Evolutionary conservation across 2,113 vertebrate species (phyloP), one percentile per base, ranked within the genome.

Genomic region (Pedetes capensis): DNA sequence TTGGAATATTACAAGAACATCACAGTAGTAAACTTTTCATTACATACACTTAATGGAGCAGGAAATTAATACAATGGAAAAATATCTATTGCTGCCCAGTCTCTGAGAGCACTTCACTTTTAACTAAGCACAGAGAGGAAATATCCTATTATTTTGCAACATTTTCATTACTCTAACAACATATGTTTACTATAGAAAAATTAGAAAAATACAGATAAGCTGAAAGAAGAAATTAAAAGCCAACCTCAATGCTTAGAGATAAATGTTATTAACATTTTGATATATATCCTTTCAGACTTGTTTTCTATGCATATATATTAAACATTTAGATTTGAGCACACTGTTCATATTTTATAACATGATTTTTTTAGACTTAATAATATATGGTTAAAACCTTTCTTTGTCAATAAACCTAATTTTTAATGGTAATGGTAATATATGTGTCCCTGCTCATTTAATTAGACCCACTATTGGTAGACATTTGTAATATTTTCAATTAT

Each of bases 11-110:
- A n/a, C n/a, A n/a, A n/a, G n/a, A n/a, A n/a, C n/a, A n/a, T n/a
- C n/a, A n/a, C n/a, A n/a, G n/a, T n/a, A n/a, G n/a, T n/a, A 71
- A 86, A 61, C 14, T 87, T 53, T 89, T 94, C 61, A 87, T 93
- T 93, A 80, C 27, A 59, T 61, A 59, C 68, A 79, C 90, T 93
- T 95, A 95, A 95, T 79, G 91, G 82, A 76, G 71, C 95, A 91
- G 96, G 96, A 97, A 96, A 96, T 96, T 94, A 96, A 94, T 68
- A 78, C 63, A 93, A 12, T 91, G 64, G 82, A 81, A 89, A 93
- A 89, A 80, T 88, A 93, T 37, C 44, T 79, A 79, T 89, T 91
- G 82, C 89, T 83, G 47, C 68, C 34, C 89, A 82, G 11, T 71
- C 51, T 89, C 87, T 83, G 71, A 95, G 87, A 89, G 92, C 22